phyloP scores from a whole-genome alignment of 37 sponge, comb jelly and placozoan genomes.

The Beroe ovata region DNA sequence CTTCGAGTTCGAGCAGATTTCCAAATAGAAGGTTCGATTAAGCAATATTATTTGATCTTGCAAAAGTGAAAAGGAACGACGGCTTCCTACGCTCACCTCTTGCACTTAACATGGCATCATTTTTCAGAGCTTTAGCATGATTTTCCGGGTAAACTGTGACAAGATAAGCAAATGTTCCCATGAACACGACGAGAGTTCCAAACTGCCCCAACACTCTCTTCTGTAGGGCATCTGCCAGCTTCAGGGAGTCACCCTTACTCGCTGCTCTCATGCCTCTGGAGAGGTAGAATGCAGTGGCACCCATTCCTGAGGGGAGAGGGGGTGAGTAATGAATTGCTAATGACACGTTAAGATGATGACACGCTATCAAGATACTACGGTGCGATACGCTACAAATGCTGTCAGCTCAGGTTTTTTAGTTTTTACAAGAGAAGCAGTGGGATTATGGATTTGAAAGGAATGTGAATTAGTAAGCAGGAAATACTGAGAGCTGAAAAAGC shows the following conservation, averaged over 20 bases:
- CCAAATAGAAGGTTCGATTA: too few relatives aligned
- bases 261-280: constrained; percentile 16
- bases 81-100: not conserved
- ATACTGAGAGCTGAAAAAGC: too few relatives aligned
- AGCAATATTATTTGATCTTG: too few relatives aligned
- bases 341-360: too few relatives aligned
- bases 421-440: too few relatives aligned
- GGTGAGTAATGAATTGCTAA: not conserved
- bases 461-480: too few relatives aligned
- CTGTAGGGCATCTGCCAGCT: constrained; percentile 30
- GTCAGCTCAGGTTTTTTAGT: too few relatives aligned
- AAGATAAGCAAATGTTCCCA: constrained; percentile 4
- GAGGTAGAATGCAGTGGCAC: constrained; percentile 9
- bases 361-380: too few relatives aligned
- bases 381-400: too few relatives aligned
- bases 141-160: not conserved
- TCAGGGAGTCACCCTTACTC: constrained; percentile 29
- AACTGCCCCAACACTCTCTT: constrained; percentile 53
- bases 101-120: not conserved
- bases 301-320: constrained; percentile 13
- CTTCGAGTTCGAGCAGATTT: too few relatives aligned
- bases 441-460: too few relatives aligned
- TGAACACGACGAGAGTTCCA: constrained; percentile 27
- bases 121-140: not conserved
- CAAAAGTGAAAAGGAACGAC: not conserved